Percentiles rank a stretch among this genome's conserved stretches.
phyloP scores from a whole-genome alignment of 2,888 invertebrate species.

The Diadegma fenestrale region DNA sequence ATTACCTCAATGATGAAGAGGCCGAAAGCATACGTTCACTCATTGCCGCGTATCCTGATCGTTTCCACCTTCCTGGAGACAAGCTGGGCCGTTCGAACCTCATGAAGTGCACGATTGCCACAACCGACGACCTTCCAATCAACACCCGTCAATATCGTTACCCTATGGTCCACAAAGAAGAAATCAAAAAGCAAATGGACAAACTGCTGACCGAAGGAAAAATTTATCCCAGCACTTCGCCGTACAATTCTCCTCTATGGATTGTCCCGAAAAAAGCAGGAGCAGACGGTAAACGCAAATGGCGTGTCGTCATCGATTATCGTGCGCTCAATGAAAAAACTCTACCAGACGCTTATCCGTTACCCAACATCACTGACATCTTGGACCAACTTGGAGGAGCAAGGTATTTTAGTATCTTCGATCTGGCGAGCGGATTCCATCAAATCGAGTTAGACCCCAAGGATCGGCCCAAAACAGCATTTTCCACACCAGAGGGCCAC shows the following conservation, averaged over 20 bases:
- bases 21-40: neutral
- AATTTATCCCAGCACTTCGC: too few species aligned
- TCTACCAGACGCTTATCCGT: neutral
- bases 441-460: neutral
- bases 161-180: neutral
- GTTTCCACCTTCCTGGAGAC: neutral
- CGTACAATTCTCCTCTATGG: too few species aligned
- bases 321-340: neutral
- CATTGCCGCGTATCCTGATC: neutral
- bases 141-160: neutral
- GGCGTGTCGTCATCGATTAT: neutral
- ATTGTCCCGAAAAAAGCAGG: neutral
- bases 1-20: neutral
- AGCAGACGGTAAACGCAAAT: neutral
- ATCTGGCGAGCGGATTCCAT: neutral
- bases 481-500: neutral
- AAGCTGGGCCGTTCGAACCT: neutral
- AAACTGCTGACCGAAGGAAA: too few species aligned
- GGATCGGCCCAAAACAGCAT: neutral
- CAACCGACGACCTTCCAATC: neutral
- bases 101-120: neutral
- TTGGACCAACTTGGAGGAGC: neutral
- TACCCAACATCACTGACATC: neutral
- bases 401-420: neutral
- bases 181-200: too few species aligned